Evolutionary conservation across 2,888 invertebrate genomes (phyloP).

Genomic region (Drosophila atroscutellata): DNA sequence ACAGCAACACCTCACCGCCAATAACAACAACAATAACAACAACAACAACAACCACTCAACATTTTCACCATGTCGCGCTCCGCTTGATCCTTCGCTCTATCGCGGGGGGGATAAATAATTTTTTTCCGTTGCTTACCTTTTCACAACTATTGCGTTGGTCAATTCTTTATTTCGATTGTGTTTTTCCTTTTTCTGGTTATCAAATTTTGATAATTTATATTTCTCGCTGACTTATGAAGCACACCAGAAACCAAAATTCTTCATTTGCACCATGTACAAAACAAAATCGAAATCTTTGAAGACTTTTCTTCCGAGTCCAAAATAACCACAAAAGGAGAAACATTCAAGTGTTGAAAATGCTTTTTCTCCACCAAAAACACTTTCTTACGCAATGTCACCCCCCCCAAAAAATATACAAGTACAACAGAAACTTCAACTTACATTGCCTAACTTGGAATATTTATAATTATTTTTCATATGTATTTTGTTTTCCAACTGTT

Average conservation of each 20-base stretch:
- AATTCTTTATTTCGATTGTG: slow-evolving; percentile 21
- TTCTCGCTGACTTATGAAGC: slow-evolving; percentile 72
- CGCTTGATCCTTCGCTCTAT: slow-evolving; percentile 63
- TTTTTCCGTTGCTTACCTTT: slow-evolving; percentile 38
- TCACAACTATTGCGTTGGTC: slow-evolving; percentile 30
- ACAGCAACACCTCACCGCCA: slow-evolving; percentile 22
- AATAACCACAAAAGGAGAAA: slow-evolving; percentile 35
- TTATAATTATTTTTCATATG: slow-evolving; percentile 48
- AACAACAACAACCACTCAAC: slow-evolving; percentile 14
- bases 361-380: slow-evolving; percentile 46
- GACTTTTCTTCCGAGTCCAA: slow-evolving; percentile 46
- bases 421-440: slow-evolving; percentile 48
- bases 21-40: slow-evolving; percentile 4
- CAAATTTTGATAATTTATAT: slow-evolving; percentile 26
- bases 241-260: slow-evolving; percentile 63
- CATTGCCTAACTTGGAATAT: slow-evolving; percentile 58
- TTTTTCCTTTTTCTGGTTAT: slow-evolving; percentile 20
- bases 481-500: slow-evolving; percentile 57
- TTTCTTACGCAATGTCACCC: slow-evolving; percentile 47
- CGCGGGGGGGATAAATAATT: slow-evolving; percentile 43
- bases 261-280: slow-evolving; percentile 72
- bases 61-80: slow-evolving; percentile 57
- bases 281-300: slow-evolving; percentile 32
- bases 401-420: slow-evolving; percentile 18
- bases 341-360: slow-evolving; percentile 59